Base-by-base conservation (phyloP, 2,113 vertebrate genomes). In the Alectura lathami region DNA sequence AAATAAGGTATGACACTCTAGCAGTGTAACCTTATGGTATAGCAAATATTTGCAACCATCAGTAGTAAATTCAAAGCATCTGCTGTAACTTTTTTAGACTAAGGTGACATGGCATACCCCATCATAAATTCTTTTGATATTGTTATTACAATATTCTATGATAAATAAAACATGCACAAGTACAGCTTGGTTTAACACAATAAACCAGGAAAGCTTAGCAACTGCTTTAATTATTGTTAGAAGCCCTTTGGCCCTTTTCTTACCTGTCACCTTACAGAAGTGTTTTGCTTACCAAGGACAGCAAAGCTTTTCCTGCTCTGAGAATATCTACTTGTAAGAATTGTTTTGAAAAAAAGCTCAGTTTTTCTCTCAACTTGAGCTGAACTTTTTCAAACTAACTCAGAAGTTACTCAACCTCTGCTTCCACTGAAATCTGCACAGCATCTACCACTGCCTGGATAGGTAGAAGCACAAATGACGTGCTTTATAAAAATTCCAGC, bases 21-120 rank as follows among this genome's bases (percentile, higher is more conserved):
- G 83, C 75, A 94, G 84, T 70, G 74, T 79, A 94, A 97, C 89
- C 53, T 96, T 82, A 95, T 86, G 86, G 88, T 86, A 97, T 93
- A 85, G 96, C 96, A 97, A 94, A 96, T 96, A 97, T 96, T 97
- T 97, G 91, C 92, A 93, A 80, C 94, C 96, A 97, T 97, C 96
- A 97, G 97, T 87, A 94, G 91, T 97, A 97, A 97, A 98, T 97
- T 97, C 95, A 97, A 98, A 97, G 96, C 96, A 98, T 97, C 97
- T 89, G 45, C 86, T 97, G 86, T 48, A 93, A 91, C 72, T 86
- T 95, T 91, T 91, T 93, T 94, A 93, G 63, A 96, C 97, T 96
- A 77, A 92, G 96, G 92, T 79, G 89, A 93, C 93, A 86, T 79
- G 88, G 13, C 83, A 90, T 70, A 70, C 72, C 81, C 94, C 94